phyloP scores from a whole-genome alignment of 2,888 invertebrate species.

The Chymomyza fuscimana region DNA sequence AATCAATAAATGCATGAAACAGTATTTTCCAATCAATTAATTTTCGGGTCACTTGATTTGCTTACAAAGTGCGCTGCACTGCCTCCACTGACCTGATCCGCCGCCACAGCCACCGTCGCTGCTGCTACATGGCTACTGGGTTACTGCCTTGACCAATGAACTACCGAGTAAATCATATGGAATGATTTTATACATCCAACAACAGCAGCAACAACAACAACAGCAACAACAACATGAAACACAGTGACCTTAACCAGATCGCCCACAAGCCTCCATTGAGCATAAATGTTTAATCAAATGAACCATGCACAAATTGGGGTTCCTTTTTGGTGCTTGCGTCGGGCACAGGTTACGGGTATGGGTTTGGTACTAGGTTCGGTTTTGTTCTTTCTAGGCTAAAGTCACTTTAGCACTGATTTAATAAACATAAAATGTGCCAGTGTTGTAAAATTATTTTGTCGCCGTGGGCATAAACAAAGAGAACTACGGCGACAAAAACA shows the following conservation, averaged over 20 bases:
- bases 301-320: conserved; percentile 71
- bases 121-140: conserved; percentile 20
- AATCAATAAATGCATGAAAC: conserved; percentile 76
- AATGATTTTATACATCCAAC: conserved; percentile 59
- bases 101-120: not conserved
- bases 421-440: conserved; percentile 74
- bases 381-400: not conserved
- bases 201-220: conserved; percentile 16
- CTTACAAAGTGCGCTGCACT: conserved; percentile 51
- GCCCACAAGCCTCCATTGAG: conserved; percentile 38
- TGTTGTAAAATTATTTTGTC: conserved; percentile 71
- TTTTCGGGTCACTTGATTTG: conserved; percentile 73
- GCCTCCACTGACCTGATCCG: not conserved
- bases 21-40: conserved; percentile 76
- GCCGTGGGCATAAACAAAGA: conserved; percentile 52
- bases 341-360: not conserved
- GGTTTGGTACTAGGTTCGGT: not conserved
- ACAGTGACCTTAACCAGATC: conserved; percentile 15
- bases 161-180: conserved; percentile 68
- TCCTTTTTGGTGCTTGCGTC: conserved; percentile 40
- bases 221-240: conserved; percentile 1
- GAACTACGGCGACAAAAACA: conserved; percentile 29
- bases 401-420: conserved; percentile 53
- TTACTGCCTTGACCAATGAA: conserved; percentile 67
- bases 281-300: conserved; percentile 73